Base-by-base conservation (phyloP, 2,797 vertebrate genomes). In the Hippopotamyrus pictus region DNA sequence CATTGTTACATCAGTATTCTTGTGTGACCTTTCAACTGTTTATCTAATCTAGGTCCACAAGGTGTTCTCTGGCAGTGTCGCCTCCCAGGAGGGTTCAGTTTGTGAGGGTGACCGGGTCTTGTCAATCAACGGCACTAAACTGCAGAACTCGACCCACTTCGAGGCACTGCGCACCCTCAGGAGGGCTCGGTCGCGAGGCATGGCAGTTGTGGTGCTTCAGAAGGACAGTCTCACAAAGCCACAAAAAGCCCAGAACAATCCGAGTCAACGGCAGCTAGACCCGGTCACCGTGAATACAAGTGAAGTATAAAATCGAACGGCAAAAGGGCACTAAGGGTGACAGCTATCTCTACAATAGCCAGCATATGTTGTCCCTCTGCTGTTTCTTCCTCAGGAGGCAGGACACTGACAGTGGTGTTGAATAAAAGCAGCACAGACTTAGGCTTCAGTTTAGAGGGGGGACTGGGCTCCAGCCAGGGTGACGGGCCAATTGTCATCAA, bases 361-460 rank as follows among this genome's bases (percentile, higher is more conserved):
- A 53, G 9, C 8, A 22, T 29, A 29, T 82, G 33, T 87, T 54
- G 54, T 85, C 14, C n/a, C 37, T 62, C 29, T 59, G 54, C 46
- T 69, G 22, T n/a, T 73, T 8, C 8, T 37, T 41, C 50, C 51
- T 2, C 84, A 91, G 88, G 88, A 96, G 95, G 92, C 91, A 92
- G 92, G 79, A 84, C n/a, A 29, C 3, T 96, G 57, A 90, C 87
- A 57, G 92, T 97, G 91, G 89, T 89, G 22, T 91, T 97, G 90
- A 93, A 94, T 90, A 97, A 97, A 91, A 94, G 91, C 46, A 93
- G 89, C 92, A 92, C 94, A 79, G 95, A 96, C 89, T 93, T 97
- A 83, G 96, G 96, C 88, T 97, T 97, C 92, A 96, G 95, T 89
- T 92, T 97, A 89, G 94, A 96, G 76, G 96, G 96, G 87, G 96